Base-by-base conservation (phyloP, 92 coral and sea anemone genomes). In the Porites divaricata region DNA sequence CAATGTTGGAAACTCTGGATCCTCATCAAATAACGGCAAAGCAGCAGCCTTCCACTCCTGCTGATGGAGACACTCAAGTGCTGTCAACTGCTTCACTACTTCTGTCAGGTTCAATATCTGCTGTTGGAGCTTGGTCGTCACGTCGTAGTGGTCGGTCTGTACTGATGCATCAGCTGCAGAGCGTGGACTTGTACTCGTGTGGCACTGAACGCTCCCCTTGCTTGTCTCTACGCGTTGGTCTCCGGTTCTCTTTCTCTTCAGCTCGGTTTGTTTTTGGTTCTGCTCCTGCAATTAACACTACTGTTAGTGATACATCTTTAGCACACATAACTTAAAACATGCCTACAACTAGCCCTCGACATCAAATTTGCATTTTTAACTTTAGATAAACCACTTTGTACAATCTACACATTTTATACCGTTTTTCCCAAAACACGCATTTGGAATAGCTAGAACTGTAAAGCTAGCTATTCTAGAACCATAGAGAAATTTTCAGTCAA, bases 71-170 rank as follows among this genome's bases (percentile, higher is more conserved):
- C 74, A 50, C 73, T 79, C 50, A 1, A 50, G 74, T 21, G 76
- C 45, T 6, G 82, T 75, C 20, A 84, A 48, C 45, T 84, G 63
- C 19, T 45, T 64, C 1, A 67, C 83, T 48, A 76, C 74, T 48
- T 84, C 72, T 19, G 81, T 58, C 0, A 83, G 83, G 63, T 66
- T 19, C 75, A 4, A 50, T 5, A 75, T 72, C 76, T 85, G 88
- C 57, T 76, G 24, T 67, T 45, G 7, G 1, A 85, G 74, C 66
- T 85, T 78, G 9, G 54, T 74, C 49, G 54, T 75, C 21, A 76
- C 72, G 69, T 85, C 76, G 23, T 76, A 68, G 65, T 75, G 22
- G 64, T 85, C 83, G 45, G 76, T 84, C 45, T 75, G 88, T 28
- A 84, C 83, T 13, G 88, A 68, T 59, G 70, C 82, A 64, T 74